Conservation (phyloP, 30 jellyfish, hydroid and myxozoan genomes). For the Turritopsis dohrnii region DNA sequence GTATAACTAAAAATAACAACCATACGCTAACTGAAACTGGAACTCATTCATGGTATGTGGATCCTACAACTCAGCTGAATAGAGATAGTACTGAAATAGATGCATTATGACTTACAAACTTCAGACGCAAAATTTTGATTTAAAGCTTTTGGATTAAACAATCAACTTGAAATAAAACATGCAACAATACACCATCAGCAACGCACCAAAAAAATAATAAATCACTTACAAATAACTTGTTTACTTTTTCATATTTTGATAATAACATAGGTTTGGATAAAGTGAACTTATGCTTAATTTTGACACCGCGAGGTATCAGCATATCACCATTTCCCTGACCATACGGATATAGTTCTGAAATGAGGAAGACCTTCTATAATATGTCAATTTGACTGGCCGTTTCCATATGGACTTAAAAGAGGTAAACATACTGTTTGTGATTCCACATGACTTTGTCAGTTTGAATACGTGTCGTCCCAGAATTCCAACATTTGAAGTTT, state of each 20-base stretch:
- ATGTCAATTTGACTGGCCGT: not conserved
- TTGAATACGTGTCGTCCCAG: not conserved
- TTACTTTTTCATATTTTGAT: not conserved
- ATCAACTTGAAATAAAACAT: too few relatives aligned
- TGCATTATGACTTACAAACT: too few relatives aligned
- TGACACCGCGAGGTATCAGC: not conserved
- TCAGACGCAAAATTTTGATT: too few relatives aligned
- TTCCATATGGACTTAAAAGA: not conserved
- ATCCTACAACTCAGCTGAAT: too few relatives aligned
- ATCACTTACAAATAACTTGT: not conserved
- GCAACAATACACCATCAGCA: too few relatives aligned
- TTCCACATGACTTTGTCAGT: not conserved
- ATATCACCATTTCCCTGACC: not conserved
- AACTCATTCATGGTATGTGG: too few relatives aligned
- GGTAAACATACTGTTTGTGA: not conserved
- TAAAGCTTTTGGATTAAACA: too few relatives aligned
- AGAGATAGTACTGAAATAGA: too few relatives aligned
- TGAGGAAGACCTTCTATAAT: not conserved
- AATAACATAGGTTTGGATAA: not conserved
- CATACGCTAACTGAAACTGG: too few relatives aligned
- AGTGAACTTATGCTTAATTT: not conserved
- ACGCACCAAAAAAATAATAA: too few relatives aligned
- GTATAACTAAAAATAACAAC: not conserved
- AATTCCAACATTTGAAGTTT: not conserved
- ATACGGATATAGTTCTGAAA: slow-evolving; percentile 8